Conservation (phyloP, 2,113 vertebrate genomes). For the Brachypodius melanocephalos region DNA sequence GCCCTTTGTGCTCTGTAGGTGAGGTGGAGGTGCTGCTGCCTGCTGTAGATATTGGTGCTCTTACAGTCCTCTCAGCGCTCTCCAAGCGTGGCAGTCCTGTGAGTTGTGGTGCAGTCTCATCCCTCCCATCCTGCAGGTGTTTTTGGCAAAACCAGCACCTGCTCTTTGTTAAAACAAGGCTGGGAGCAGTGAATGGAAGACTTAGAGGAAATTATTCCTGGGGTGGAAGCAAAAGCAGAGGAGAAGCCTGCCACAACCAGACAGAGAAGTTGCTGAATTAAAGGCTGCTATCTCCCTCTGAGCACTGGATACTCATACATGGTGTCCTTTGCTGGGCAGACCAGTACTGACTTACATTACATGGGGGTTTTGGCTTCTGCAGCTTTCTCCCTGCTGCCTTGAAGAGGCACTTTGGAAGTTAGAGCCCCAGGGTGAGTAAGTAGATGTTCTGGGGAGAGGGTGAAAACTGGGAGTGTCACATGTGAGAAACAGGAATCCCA, state of each 20-base stretch:
- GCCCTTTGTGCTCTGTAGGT: background rate
- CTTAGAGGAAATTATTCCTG: background rate
- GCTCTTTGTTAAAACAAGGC: background rate
- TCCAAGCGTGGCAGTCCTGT: background rate
- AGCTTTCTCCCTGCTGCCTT: background rate
- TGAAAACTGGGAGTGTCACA: background rate
- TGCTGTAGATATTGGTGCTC: background rate
- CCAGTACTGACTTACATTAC: background rate
- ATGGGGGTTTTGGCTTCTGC: background rate
- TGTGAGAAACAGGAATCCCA: background rate
- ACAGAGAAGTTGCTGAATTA: background rate
- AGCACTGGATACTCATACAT: background rate
- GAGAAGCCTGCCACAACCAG: background rate
- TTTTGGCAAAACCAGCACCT: background rate
- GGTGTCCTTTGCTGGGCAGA: background rate
- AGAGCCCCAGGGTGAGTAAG: background rate
- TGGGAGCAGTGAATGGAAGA: background rate
- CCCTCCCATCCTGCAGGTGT: background rate
- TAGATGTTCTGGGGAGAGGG: background rate
- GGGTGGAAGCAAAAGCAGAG: background rate
- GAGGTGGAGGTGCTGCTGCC: background rate
- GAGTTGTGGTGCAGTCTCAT: background rate
- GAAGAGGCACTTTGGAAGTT: background rate
- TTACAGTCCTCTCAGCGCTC: fast-evolving
- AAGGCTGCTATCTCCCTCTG: background rate